Evolutionary conservation across 2,888 invertebrate genomes (phyloP).

Genomic region (Ophion ellenae): DNA sequence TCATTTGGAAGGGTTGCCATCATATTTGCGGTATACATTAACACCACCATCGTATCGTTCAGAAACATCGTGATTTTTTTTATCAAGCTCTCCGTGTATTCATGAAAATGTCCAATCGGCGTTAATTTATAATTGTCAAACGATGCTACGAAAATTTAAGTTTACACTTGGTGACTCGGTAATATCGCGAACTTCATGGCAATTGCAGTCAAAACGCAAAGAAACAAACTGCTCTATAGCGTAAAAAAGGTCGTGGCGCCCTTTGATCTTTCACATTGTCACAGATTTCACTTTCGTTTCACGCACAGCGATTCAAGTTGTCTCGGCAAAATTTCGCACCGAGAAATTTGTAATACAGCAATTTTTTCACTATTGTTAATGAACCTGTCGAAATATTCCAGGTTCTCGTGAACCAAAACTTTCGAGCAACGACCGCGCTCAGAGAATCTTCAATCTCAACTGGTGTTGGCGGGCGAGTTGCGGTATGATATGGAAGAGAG

Average conservation of each 20-base stretch:
- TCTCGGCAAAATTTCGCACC: neutral
- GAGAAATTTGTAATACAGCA: neutral
- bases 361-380: neutral
- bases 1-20: slow-evolving; percentile 75
- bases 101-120: slow-evolving; percentile 3
- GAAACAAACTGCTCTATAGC: neutral
- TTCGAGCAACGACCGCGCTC: slow-evolving; percentile 48
- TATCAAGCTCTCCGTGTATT: slow-evolving; percentile 1
- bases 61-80: slow-evolving; percentile 74
- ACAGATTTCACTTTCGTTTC: slow-evolving; percentile 13
- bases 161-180: neutral
- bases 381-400: neutral
- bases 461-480: slow-evolving; percentile 50
- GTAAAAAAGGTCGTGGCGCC: neutral
- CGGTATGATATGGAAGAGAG: slow-evolving; percentile 33
- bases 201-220: neutral
- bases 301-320: neutral
- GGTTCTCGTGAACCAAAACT: neutral
- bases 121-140: neutral
- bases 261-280: slow-evolving; percentile 50
- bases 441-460: slow-evolving; percentile 57
- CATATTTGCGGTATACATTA: slow-evolving; percentile 78
- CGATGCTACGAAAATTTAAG: neutral
- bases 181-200: slow-evolving; percentile 13
- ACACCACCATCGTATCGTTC: slow-evolving; percentile 77